Evolutionary conservation across 2,113 vertebrate species (phyloP).

Genomic region (Apodemus sylvaticus): DNA sequence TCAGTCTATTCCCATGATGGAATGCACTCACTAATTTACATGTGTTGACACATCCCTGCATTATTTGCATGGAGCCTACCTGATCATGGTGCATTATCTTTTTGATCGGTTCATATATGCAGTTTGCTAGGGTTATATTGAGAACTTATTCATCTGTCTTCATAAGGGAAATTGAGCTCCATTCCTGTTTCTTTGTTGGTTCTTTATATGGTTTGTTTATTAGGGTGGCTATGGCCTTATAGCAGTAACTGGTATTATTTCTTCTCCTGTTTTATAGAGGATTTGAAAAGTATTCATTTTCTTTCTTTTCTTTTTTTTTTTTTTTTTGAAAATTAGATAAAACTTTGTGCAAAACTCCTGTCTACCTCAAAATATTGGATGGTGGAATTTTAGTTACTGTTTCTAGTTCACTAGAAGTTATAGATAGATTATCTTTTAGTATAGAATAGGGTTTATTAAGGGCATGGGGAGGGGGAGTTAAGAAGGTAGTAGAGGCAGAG

Average conservation of each 20-base stretch:
- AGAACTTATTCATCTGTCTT: too few relatives aligned
- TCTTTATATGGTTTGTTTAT: too few relatives aligned
- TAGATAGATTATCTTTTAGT: too few relatives aligned
- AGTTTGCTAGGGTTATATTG: not conserved
- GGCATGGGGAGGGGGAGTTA: too few relatives aligned
- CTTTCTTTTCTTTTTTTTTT: not conserved
- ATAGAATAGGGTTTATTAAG: too few relatives aligned
- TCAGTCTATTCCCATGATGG: not conserved
- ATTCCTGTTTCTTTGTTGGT: too few relatives aligned
- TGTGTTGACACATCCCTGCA: not conserved
- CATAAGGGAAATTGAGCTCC: too few relatives aligned
- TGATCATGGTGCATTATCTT: not conserved
- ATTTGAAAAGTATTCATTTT: not conserved
- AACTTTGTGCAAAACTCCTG: not conserved
- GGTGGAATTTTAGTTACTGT: not conserved
- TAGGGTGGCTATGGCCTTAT: too few relatives aligned
- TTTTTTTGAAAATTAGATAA: not conserved
- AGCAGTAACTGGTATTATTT: too few relatives aligned
- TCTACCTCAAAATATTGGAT: not conserved
- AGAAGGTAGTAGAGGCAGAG: too few relatives aligned
- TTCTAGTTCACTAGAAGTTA: not conserved
- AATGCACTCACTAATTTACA: not conserved
- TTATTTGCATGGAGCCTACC: not conserved
- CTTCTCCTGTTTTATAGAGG: not conserved
- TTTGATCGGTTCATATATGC: too few relatives aligned